Base-by-base conservation (phyloP, 92 coral and sea anemone genomes). In the Porites divaricata region DNA sequence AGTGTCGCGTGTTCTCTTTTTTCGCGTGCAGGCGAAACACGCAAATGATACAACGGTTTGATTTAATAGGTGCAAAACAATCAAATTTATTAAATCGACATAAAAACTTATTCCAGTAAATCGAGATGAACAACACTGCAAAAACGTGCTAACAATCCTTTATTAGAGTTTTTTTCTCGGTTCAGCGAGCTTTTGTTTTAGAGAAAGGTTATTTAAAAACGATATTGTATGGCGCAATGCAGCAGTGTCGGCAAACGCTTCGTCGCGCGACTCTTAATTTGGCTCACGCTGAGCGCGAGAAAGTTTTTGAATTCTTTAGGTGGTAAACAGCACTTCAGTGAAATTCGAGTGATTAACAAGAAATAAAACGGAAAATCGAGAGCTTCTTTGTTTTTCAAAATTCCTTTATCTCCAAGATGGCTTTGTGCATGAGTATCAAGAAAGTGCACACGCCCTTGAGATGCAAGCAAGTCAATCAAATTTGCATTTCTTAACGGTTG, bases 401-500 rank as follows among this genome's bases (percentile, higher is more conserved):
- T 77, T 77, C 70, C 57, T 15, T 24, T 35, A 17, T 63, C 81
- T 77, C 70, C 20, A 57, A 17, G 35, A 48, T 61, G 12, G 6
- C 74, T 70, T 10, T 28, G 17, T n/a, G 4, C 1, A 28, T 35
- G 20, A 11, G 59, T 54, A 54, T 4, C 12, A 70, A 19, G 74
- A 54, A 48, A 48, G 19, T 35, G 69, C 14, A 17, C 52, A 26
- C 49, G 16, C 64, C 5, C 63, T n/a, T 59, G 2, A 21, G 52
- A 53, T 35, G 79, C 25, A 50, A 63, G 2, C 20, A 26, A 48
- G 26, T 23, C 65, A 1, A 16, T 25, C 24, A 35, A 45, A 19
- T 64, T 50, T 64, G 83, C 62, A 48, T 20, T 2, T 20, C 79
- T 16, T 19, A 4, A 49, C 22, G 75, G 76, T 67, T 80, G 52